Base-by-base conservation (phyloP, 2,888 invertebrate species). In the Latrodectus hesperus region DNA sequence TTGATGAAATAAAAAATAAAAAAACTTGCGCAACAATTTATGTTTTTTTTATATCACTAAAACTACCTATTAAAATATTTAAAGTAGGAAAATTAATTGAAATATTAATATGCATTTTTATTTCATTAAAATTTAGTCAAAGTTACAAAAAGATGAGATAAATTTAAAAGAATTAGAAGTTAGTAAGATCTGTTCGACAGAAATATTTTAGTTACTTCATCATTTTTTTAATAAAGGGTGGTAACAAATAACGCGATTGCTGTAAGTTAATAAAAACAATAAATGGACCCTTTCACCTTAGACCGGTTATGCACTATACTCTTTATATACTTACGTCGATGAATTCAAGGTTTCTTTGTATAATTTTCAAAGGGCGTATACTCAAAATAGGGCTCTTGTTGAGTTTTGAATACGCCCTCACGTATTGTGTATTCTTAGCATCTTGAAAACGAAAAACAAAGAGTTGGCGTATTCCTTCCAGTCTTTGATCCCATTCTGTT, bases 221-320 rank as follows among this genome's bases (percentile, higher is more conserved):
- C 49, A 22, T 49, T 65, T 64, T 67, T 60, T 75, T 55, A 17
- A 17, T 68, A 14, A 76, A 51, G 81, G 86, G 86, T 73, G 86
- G 80, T 81, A n/a, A 76, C 71, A 71, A 74, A 65, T 65, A 72
- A 73, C 11, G 6, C 51, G 68, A 74, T 53, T 60, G 51, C 49
- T 73, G 75, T 51, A 67, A 49, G 71, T 64, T 80, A 75, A 52
- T 10, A 71, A 76, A 81, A 72, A 81, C 76, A 86, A 81, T 64
- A 76, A 86, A 72, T 81, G 81, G 77, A 86, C 86, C 81, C 86
- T 86, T 86, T 86, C 71, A 86, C 86, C 86, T 77, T 71, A 76
- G n/a, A 53, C 68, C 67, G 38, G 72, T 77, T 77, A 26, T 73
- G 65, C 75, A 68, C 68, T 82, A 75, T 17, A 51, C 38, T 16